Base-by-base conservation (phyloP, 2,797 vertebrate species). In the Tarsius wallacei region DNA sequence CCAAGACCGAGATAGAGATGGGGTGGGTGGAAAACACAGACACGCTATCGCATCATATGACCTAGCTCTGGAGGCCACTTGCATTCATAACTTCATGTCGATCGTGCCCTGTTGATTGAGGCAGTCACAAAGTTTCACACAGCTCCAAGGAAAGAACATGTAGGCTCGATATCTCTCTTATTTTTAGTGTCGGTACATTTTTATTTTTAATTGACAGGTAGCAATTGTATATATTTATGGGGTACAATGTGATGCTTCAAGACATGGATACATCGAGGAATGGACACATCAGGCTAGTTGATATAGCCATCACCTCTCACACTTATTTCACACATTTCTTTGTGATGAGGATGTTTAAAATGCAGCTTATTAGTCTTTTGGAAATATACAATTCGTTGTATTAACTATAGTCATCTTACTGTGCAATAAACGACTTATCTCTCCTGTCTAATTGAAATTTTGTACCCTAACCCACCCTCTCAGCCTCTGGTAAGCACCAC, bases 41-140 rank as follows among this genome's bases (percentile, higher is more conserved):
- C 0, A 26, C 31, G 24, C 0, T 2, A 16, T n/a, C 9, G 12
- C 26, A 15, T 63, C 64, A 42, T n/a, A 71, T 31, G 5, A 59
- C 57, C 26, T 87, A 59, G 70, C 7, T 82, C 73, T 64, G 33
- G 82, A 85, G 24, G 17, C 33, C 19, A 42, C 42, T 42, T 42
- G 7, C 42, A 42, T 42, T 42, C 47, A 53, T n/a, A 73, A 36
- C 24, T 81, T 90, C 19, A 73, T 78, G 81, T 91, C 51, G 42
- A 63, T 86, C 9, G 19, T 31, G 12, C 26, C 31, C 53, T 90
- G 7, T 26, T 73, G 4, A 14, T 61, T 85, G 15, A 87, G 9
- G 55, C 17, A 31, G 6, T 57, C 33, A 14, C 24, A 47, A 22
- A 64, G 11, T 47, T 76, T 81, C 42, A 85, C 42, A 12, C 0